phyloP scores from a whole-genome alignment of 2,888 invertebrate species.

The Polymixis flavicincta region DNA sequence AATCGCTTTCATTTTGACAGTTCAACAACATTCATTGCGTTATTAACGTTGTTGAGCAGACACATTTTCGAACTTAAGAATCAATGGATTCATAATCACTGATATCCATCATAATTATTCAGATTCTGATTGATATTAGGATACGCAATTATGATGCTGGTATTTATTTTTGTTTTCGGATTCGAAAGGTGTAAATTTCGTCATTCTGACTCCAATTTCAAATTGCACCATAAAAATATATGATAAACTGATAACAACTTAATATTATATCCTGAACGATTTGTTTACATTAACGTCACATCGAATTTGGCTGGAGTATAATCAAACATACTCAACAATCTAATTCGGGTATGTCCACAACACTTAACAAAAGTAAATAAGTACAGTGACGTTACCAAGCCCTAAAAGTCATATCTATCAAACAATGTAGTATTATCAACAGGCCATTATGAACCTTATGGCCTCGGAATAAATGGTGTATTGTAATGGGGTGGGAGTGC shows the following conservation, averaged over 20 bases:
- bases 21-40: no score
- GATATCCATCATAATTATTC: no score
- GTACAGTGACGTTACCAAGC: conserved; percentile 34
- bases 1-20: no score
- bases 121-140: no score
- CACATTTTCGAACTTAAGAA: no score
- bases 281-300: conserved; percentile 24
- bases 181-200: background rate
- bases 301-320: conserved; percentile 21
- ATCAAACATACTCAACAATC: conserved; percentile 24
- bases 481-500: conserved; percentile 39
- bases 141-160: no score
- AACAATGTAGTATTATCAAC: conserved; percentile 25
- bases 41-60: no score
- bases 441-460: conserved; percentile 47
- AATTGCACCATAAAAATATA: conserved; percentile 1
- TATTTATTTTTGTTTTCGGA: no score
- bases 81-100: no score
- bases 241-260: conserved; percentile 27
- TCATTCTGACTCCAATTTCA: background rate
- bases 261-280: conserved; percentile 7
- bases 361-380: conserved; percentile 53
- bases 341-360: conserved; percentile 47
- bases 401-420: conserved; percentile 34
- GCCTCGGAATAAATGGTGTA: conserved; percentile 56